Evolutionary conservation across 1,140 invertebrate species (phyloP), one percentile per base, ranked within the genome.

Genomic region (Leptestheria dahalacensis): DNA sequence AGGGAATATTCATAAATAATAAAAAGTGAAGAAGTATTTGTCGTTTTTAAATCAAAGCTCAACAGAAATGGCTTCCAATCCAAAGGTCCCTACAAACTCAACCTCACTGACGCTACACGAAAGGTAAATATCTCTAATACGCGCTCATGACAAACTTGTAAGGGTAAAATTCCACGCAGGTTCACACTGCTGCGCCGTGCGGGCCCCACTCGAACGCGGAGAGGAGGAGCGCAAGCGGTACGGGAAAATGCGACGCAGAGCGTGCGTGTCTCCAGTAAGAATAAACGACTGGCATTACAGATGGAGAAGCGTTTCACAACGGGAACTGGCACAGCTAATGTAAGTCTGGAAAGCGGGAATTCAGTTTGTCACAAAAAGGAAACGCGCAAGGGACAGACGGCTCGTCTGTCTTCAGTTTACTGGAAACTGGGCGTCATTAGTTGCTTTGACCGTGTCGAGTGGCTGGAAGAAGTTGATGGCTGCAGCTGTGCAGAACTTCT

Each of bases 141-240:
- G 15, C 18, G 69, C 72, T n/a, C 75, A 74, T 48, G 64, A 76
- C 20, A 69, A 68, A 61, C 48, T 73, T 2, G 74, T 73, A 59
- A 69, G 71, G 23, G 23, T 55, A 9, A 10, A 50, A 55, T 41
- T 2, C 12, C 11, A 11, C 10, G 2, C 33, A 41, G 33, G 33
- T 41, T 41, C 33, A 41, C 33, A 15, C 6, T 41, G 6, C 15
- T 41, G 15, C 33, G 33, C 15, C 33, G 33, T 9, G 33, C 33
- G 6, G 33, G 33, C 6, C 33, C 33, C 6, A 15, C 33, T 41
- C 33, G 33, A 41, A 41, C 33, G 15, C 6, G 15, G 15, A 6
- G 33, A 41, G 33, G 33, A 41, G 33, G 6, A 41, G 33, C 33
- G 6, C 33, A 41, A 41, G 33, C 33, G n/a, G n/a, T n/a, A 9